Base-by-base conservation (phyloP, 1,140 invertebrate species). In the Tetragonula clypearis region DNA sequence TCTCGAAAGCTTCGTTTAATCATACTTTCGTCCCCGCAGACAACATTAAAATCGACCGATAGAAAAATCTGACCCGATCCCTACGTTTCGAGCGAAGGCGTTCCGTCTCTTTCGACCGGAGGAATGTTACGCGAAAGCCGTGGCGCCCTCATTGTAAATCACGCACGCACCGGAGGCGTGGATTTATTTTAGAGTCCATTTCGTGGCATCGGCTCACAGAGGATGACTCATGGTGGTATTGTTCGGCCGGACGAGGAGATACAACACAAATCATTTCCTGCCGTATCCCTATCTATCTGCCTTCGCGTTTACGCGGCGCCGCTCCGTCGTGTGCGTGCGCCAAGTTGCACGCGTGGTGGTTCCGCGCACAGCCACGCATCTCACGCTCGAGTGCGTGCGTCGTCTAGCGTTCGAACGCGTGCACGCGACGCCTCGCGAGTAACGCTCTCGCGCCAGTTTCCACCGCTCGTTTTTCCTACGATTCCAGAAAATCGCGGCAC, bases 181-280 rank as follows among this genome's bases (percentile, higher is more conserved):
- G 81, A 90, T 91, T 91, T 90, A 90, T 91, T 91, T 88, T 84
- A 71, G 84, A 90, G 88, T 79, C 86, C 58, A 86, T 91, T 91
- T 89, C 85, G 86, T 85, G 85, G 91, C 88, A 88, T 91, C 87
- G 75, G 86, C 78, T 87, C 88, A 60, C 79, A 68, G 79, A 85
- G 85, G 88, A 92, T 92, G 91, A 92, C 84, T 92, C 91, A 92
- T 87, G 86, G 79, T 79, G 83, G 90, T 88, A 91, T 92, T 92
- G 88, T 92, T 91, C 87, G 79, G 87, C 90, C 90, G 90, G 88
- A 90, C 88, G 88, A 87, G 84, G 83, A 91, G 91, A 92, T 92
- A 89, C 87, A 88, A 85, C 90, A 87, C 88, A 89, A 92, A 92
- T 92, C 89, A 91, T 89, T 92, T 92, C 92, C 92, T 91, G 91